phyloP scores from a whole-genome alignment of 2,797 vertebrate species.

The Fistularia tabacaria region DNA sequence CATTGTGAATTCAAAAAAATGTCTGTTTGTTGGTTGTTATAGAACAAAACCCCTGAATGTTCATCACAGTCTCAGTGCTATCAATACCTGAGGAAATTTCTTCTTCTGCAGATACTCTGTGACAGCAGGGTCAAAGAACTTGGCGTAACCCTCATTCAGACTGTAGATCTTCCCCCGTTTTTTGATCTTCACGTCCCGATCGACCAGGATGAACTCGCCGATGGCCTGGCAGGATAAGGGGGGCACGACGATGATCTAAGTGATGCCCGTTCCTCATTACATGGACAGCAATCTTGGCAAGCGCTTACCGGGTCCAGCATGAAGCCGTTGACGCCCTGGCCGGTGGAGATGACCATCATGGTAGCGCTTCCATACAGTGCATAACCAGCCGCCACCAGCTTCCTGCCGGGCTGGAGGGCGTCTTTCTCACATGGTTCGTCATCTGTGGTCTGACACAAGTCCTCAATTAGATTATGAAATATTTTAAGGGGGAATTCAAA shows the following conservation, averaged over 20 bases:
- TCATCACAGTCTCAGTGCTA: background rate
- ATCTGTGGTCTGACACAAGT: constrained; percentile 66
- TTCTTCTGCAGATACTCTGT: constrained; percentile 89
- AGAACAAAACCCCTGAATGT: background rate
- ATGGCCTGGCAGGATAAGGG: constrained; percentile 75
- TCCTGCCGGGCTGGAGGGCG: constrained; percentile 86
- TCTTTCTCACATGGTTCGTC: constrained; percentile 84
- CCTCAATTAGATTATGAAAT: too few relatives aligned
- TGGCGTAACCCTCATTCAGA: constrained; percentile 92
- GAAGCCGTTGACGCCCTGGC: constrained; percentile 92
- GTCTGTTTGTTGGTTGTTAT: background rate
- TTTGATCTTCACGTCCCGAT: constrained; percentile 88
- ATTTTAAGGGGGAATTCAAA: too few relatives aligned
- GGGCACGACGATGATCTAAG: too few relatives aligned
- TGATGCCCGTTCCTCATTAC: background rate
- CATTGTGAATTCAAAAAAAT: too few relatives aligned
- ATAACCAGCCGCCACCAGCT: constrained; percentile 92
- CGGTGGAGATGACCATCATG: constrained; percentile 90
- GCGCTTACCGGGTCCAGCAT: constrained; percentile 92
- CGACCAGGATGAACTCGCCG: constrained; percentile 93
- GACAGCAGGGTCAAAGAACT: constrained; percentile 84
- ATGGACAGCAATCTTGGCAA: background rate
- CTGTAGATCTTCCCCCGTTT: constrained; percentile 93
- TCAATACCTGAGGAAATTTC: constrained; percentile 87
- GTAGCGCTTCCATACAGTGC: constrained; percentile 96